A percentile compares a stretch with the other conserved stretches of the same genome.
These are phyloP conservation scores for Micropoecilia bifurca DNA, from an alignment of 2,797 vertebrate species.

Conservation along the genomic window DNA sequence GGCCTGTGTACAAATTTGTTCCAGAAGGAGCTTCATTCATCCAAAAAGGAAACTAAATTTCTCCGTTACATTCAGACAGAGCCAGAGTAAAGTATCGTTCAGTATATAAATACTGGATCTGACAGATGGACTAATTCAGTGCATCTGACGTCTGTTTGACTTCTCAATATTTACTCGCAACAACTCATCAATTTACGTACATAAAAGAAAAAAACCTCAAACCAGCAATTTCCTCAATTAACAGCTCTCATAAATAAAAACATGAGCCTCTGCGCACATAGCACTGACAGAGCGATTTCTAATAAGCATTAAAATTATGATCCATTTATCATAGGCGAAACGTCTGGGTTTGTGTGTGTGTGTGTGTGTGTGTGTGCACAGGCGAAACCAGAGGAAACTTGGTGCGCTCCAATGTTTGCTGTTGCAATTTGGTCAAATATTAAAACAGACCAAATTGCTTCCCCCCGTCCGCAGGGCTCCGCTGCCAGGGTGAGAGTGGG, in stretches of 20 bases:
- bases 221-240: slow-evolving; percentile 72
- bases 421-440: slow-evolving; percentile 77
- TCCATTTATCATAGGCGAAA: slow-evolving; percentile 68
- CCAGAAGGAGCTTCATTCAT: slow-evolving; percentile 40
- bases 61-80: slow-evolving; percentile 36
- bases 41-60: slow-evolving; percentile 53
- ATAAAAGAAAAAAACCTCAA: slow-evolving; percentile 52
- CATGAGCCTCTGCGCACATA: slow-evolving; percentile 48
- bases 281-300: slow-evolving; percentile 58
- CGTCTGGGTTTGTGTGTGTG: slow-evolving; percentile 55
- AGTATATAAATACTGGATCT: slow-evolving; percentile 48
- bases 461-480: slow-evolving; percentile 61
- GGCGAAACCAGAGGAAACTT: slow-evolving; percentile 71
- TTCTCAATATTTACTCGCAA: slow-evolving; percentile 70
- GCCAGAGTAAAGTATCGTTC: slow-evolving; percentile 56
- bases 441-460: slow-evolving; percentile 74
- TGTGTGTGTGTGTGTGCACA: slow-evolving; percentile 53
- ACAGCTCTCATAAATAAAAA: slow-evolving; percentile 65
- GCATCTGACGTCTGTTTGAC: slow-evolving; percentile 44
- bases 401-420: slow-evolving; percentile 76
- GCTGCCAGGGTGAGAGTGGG: slow-evolving; percentile 56
- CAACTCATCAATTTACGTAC: slow-evolving; percentile 63
- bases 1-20: slow-evolving; percentile 17
- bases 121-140: slow-evolving; percentile 62
- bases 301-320: slow-evolving; percentile 67